A percentile compares a stretch with the other conserved stretches of the same genome.
phyloP scores from a whole-genome alignment of 2,113 vertebrate genomes.

The Gymnogyps californianus region DNA sequence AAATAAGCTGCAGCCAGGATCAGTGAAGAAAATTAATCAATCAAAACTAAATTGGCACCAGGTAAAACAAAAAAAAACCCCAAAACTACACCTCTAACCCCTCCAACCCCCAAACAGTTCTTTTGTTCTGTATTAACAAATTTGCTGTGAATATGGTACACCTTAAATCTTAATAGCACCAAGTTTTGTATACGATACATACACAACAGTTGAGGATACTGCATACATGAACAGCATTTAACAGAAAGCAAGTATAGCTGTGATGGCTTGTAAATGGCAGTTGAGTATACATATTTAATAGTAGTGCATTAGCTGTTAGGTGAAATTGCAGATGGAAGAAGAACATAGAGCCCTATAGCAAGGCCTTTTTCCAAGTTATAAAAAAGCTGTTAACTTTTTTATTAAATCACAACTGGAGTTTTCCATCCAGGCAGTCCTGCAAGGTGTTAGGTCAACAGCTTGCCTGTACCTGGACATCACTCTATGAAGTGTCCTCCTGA shows the following conservation, averaged over 20 bases:
- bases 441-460: not conserved
- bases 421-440: not conserved
- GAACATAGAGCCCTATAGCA: not conserved
- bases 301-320: not conserved
- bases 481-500: not conserved
- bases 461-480: not conserved
- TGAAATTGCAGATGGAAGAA: not conserved
- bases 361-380: not conserved
- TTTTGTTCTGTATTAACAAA: conserved; percentile 36
- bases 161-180: not conserved
- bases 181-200: not conserved
- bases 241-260: not conserved
- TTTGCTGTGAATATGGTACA: not conserved
- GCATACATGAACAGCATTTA: not conserved
- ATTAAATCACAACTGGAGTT: not conserved
- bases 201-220: not conserved
- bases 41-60: conserved; percentile 97
- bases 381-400: not conserved
- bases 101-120: not conserved
- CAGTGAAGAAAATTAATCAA: conserved; percentile 92
- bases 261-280: not conserved
- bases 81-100: conserved; percentile 17
- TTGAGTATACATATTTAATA: not conserved
- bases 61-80: conserved; percentile 72
- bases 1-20: conserved; percentile 91